A percentile compares a stretch with the other conserved stretches of the same genome.
These are phyloP conservation scores for Epinephelus cyanopodus DNA, from an alignment of 2,113 vertebrate species.

Conservation along the genomic window DNA sequence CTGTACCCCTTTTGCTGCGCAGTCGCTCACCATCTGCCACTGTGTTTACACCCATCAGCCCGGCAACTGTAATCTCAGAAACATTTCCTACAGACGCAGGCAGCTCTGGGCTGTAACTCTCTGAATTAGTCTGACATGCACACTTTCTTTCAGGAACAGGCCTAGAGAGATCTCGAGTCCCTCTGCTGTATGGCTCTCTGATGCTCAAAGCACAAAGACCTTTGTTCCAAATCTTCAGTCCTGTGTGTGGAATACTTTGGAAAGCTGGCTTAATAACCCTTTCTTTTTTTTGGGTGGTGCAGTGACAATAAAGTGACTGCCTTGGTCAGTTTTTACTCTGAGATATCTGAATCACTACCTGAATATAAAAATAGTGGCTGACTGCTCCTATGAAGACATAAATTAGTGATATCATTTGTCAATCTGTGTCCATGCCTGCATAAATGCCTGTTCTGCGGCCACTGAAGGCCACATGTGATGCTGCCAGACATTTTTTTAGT, in stretches of 20 bases:
- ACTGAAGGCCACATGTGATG: neutral
- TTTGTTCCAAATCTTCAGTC: slow-evolving; percentile 48
- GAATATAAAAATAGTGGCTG: neutral
- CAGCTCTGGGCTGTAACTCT: slow-evolving; percentile 51
- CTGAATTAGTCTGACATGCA: slow-evolving; percentile 49
- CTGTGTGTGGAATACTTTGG: slow-evolving; percentile 20
- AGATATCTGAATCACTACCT: neutral
- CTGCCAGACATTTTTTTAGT: neutral
- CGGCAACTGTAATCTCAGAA: slow-evolving; percentile 85
- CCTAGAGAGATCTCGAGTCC: slow-evolving; percentile 24
- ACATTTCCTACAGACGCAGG: slow-evolving; percentile 85
- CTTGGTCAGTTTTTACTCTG: neutral
- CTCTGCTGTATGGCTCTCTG: slow-evolving; percentile 24
- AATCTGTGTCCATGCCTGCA: neutral
- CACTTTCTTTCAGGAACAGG: slow-evolving; percentile 51
- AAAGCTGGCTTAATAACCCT: slow-evolving; percentile 33
- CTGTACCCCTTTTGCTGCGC: slow-evolving; percentile 82
- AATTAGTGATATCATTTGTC: neutral
- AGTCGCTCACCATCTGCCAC: slow-evolving; percentile 86
- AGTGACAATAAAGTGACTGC: neutral
- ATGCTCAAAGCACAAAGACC: slow-evolving; percentile 47
- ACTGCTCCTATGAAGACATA: neutral
- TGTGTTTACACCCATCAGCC: slow-evolving; percentile 86
- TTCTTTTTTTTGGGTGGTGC: neutral
- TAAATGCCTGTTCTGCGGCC: neutral